Percentiles rank a stretch among this genome's conserved stretches.
Evolutionary conservation across 2,888 invertebrate species (phyloP).

Genomic region (Macrophya alboannulata): DNA sequence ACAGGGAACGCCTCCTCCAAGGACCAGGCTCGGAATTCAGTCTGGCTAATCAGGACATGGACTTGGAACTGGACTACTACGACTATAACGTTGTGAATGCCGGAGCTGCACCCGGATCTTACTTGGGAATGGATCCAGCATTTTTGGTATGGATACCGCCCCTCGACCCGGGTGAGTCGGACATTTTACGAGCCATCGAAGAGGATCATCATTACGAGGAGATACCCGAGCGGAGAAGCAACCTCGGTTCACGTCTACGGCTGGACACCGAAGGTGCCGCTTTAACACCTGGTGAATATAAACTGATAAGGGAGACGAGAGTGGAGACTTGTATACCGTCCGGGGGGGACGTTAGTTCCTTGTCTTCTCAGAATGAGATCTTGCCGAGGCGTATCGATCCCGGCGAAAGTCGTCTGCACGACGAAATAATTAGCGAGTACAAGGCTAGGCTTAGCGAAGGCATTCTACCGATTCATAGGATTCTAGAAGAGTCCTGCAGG

Average conservation of each 20-base stretch:
- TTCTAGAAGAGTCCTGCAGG: slow-evolving; percentile 72
- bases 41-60: slow-evolving; percentile 86
- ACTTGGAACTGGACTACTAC: slow-evolving; percentile 93
- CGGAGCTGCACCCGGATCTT: slow-evolving; percentile 92
- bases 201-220: slow-evolving; percentile 69
- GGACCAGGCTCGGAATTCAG: slow-evolving; percentile 90
- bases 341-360: slow-evolving; percentile 28
- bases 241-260: slow-evolving; percentile 59
- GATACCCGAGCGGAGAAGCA: slow-evolving; percentile 59
- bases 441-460: slow-evolving; percentile 71
- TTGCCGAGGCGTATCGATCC: slow-evolving; percentile 62
- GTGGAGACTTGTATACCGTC: neutral
- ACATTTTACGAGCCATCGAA: slow-evolving; percentile 66
- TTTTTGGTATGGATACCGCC: slow-evolving; percentile 95
- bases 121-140: slow-evolving; percentile 94
- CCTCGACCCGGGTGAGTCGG: slow-evolving; percentile 85
- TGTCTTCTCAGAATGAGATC: slow-evolving; percentile 57
- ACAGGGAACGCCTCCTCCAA: slow-evolving; percentile 86
- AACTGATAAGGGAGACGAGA: slow-evolving; percentile 40
- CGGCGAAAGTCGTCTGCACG: slow-evolving; percentile 64
- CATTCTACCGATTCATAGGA: slow-evolving; percentile 72
- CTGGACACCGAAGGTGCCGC: slow-evolving; percentile 71
- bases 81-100: slow-evolving; percentile 93
- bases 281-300: slow-evolving; percentile 73
- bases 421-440: slow-evolving; percentile 73